Percentiles rank a stretch among this genome's conserved stretches.
phyloP scores from a whole-genome alignment of 2,113 vertebrate genomes.

The Cnemophilus loriae region DNA sequence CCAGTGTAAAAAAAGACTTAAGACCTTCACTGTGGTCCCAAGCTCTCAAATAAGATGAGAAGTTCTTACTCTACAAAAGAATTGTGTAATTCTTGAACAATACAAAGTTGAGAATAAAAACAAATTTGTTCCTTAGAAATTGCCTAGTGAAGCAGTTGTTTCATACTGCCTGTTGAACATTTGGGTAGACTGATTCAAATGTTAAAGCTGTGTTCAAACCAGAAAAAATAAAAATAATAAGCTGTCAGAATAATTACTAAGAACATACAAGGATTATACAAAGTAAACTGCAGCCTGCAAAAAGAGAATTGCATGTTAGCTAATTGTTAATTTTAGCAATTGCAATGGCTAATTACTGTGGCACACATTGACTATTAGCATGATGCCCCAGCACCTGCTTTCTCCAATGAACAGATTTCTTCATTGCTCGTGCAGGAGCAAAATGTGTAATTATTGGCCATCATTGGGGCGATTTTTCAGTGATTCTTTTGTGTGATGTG shows the following conservation, averaged over 20 bases:
- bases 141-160: conserved; percentile 77
- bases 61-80: conserved; percentile 51
- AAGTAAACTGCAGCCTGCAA: conserved; percentile 89
- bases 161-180: conserved; percentile 81
- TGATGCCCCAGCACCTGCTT: conserved; percentile 99
- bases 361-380: conserved; percentile 98
- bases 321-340: conserved; percentile 99
- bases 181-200: conserved; percentile 76
- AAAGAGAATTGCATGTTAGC: conserved; percentile 99
- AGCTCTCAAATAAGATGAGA: conserved; percentile 28
- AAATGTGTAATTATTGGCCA: conserved; percentile 99
- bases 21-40: not conserved
- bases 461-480: conserved; percentile 99
- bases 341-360: conserved; percentile 94
- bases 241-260: conserved; percentile 86
- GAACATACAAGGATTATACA: conserved; percentile 92
- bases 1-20: not conserved
- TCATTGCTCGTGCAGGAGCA: conserved; percentile 90
- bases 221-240: conserved; percentile 89
- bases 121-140: conserved; percentile 71
- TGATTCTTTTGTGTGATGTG: conserved; percentile 98
- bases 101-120: conserved; percentile 72
- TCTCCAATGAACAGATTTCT: conserved; percentile 86
- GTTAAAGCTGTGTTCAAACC: conserved; percentile 81
- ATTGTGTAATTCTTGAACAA: conserved; percentile 54